These are phyloP conservation scores for Micronisus gabar DNA, from an alignment of 2,113 vertebrate species.

Conservation along the genomic window DNA sequence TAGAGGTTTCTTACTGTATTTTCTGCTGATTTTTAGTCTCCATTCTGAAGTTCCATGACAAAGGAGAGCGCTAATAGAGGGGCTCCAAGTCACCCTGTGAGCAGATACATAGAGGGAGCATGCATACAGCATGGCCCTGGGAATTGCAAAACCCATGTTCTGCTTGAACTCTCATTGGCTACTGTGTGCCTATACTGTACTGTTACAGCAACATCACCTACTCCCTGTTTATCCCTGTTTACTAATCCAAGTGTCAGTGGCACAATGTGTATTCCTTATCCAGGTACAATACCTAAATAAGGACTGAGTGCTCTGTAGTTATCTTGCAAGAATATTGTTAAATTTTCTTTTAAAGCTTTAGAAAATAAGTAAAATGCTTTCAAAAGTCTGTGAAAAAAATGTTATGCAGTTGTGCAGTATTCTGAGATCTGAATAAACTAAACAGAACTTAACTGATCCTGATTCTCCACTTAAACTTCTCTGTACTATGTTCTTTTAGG, in stretches of 20 bases:
- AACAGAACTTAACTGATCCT: neutral
- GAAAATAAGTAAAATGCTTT: neutral
- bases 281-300: neutral
- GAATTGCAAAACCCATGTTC: neutral
- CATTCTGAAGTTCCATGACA: neutral
- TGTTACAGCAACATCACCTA: neutral
- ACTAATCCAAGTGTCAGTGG: neutral
- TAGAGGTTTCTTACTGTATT: neutral
- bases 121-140: neutral
- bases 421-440: neutral
- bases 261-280: neutral
- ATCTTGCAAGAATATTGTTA: neutral
- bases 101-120: neutral
- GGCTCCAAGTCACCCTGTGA: neutral
- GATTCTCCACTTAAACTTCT: neutral
- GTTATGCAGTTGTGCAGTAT: neutral
- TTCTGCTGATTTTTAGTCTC: neutral
- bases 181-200: neutral
- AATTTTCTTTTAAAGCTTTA: neutral
- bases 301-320: neutral
- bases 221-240: neutral
- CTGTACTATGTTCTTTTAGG: neutral
- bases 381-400: neutral
- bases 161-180: neutral
- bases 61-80: neutral